Base-by-base conservation (phyloP, 2,113 vertebrate genomes). In the Azemiops feae region DNA sequence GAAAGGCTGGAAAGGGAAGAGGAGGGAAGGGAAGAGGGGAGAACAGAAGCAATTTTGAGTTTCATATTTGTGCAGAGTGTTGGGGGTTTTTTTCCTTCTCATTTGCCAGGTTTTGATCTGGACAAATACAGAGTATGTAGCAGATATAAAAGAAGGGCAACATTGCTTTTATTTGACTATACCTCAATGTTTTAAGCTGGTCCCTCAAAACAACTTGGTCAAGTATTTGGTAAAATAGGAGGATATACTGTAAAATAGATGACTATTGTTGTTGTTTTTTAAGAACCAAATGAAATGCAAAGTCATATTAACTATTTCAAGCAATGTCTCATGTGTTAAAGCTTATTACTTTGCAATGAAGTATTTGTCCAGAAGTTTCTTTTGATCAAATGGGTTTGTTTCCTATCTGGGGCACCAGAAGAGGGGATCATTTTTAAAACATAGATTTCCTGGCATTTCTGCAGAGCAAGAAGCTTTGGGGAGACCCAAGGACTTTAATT, bases 351-450 rank as follows among this genome's bases (percentile, higher is more conserved):
- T 92, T 90, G 85, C 90, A 92, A 55, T 81, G 85, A 50, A 30
- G 50, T 43, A 12, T 90, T 60, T 6, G 5, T 10, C 85, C 25
- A 55, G 50, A n/a, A 14, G 10, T 74, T 22, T 92, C 58, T 60
- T 94, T 91, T 92, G 93, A 94, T 92, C 89, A 90, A n/a, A 25
- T 94, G 74, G 57, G 22, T 92, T 95, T 53, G 12, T 91, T 94
- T 52, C 45, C 88, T 39, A 39, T 47, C 88, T 60, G 10, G 30
- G 43, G 14, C 88, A 55, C 25, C 18, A 86, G 47, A 90, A 0
- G 0, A 69, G 91, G 43, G 43, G 43, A n/a, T 1, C 50, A 16
- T 12, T 94, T 96, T 88, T 93, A 58, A 93, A 90, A 45, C 57
- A 95, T 85, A 10, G 85, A 39, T 91, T 94, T 94, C 92, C 52